phyloP scores from a whole-genome alignment of 2,888 invertebrate species.

The Timema podura region DNA sequence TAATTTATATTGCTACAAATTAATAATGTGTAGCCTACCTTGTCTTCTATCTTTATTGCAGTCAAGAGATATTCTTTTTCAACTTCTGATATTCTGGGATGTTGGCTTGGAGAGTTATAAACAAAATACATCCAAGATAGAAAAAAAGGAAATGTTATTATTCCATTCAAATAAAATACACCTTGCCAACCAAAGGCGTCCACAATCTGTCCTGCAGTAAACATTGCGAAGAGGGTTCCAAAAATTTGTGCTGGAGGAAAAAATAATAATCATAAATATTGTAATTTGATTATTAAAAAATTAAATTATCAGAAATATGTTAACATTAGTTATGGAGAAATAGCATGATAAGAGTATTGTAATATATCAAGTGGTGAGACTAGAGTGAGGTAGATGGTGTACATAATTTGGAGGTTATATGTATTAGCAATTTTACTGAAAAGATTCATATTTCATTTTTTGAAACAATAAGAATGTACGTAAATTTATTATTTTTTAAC shows the following conservation, averaged over 20 bases:
- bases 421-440: too few relatives aligned
- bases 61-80: background rate
- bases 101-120: background rate
- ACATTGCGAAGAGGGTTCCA: slow-evolving; percentile 5
- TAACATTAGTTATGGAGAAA: too few relatives aligned
- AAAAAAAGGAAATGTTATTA: background rate
- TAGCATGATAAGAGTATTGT: background rate
- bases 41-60: too few relatives aligned
- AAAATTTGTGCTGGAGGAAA: background rate
- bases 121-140: background rate
- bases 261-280: background rate
- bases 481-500: too few relatives aligned
- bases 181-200: background rate
- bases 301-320: background rate
- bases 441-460: too few relatives aligned
- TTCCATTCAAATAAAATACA: background rate
- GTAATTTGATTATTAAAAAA: background rate
- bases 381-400: too few relatives aligned
- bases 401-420: too few relatives aligned
- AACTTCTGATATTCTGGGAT: background rate
- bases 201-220: background rate
- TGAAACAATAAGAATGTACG: too few relatives aligned
- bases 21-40: too few relatives aligned
- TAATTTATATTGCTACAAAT: too few relatives aligned
- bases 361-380: background rate